Base-by-base conservation (phyloP, 2,113 vertebrate species). In the Cochlearius cochlearius region DNA sequence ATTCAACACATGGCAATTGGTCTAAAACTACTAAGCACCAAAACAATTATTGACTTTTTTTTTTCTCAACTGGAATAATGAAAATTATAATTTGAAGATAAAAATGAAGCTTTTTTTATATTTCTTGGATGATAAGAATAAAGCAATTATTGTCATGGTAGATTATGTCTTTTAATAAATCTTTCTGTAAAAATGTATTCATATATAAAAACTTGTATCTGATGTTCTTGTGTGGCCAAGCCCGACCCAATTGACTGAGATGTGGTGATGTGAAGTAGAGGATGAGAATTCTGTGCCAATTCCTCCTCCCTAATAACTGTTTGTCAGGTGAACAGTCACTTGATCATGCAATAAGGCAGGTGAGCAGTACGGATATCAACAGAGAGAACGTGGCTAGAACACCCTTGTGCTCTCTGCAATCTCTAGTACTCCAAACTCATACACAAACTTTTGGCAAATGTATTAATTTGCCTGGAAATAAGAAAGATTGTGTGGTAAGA, bases 21-120 rank as follows among this genome's bases (percentile, higher is more conserved):
- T 68, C 26, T 71, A 79, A 68, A 94, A 94, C 53, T 78, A 32
- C 5, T 59, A 47, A 78, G 15, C 60, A 64, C 5, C 38, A 80
- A 84, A 96, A 68, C 11, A 78, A 52, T 84, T 74, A 55, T 21
- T 67, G 59, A 27, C 25, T 21, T 55, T 86, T 92, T 92, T 86
- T 82, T 67, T 45, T 91, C 29, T 89, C 26, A 27, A 32, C 34
- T 63, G 22, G 27, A 80, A 76, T 74, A 73, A 72, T 50, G 8
- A 85, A 68, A 91, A 75, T 74, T 58, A 66, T n/a, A 32, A 45
- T 62, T 56, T 82, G 12, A 78, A 84, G 20, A 64, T 60, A 49
- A 81, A 94, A 80, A 43, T 22, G 1, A 25, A 76, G 7, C 1
- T 34, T 39, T 39, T 91, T 71, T 77, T 8, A 34, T 41, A 2